Conservation (phyloP, 2,113 vertebrate genomes). For the Rhadina sibilatrix region DNA sequence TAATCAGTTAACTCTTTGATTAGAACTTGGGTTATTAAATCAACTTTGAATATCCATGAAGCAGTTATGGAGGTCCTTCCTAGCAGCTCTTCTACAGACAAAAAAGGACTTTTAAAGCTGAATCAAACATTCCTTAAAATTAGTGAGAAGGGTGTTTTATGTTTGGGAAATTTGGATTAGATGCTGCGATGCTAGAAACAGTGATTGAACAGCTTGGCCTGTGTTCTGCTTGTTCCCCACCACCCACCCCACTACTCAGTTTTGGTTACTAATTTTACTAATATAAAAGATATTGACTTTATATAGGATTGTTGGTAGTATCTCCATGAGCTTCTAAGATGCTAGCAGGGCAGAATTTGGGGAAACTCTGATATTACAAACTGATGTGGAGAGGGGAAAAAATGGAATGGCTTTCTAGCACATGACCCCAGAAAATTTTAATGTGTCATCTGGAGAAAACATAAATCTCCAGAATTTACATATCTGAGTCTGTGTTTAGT, state of each 20-base stretch:
- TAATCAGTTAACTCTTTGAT: not conserved
- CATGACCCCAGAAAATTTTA: not conserved
- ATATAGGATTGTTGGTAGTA: not conserved
- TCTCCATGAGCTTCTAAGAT: not conserved
- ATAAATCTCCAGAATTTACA: not conserved
- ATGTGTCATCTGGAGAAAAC: not conserved
- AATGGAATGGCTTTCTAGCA: not conserved
- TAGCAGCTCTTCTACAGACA: not conserved
- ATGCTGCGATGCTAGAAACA: not conserved
- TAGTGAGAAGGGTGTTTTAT: not conserved
- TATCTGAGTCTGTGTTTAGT: not conserved
- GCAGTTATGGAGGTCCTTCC: not conserved
- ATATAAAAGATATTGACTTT: not conserved
- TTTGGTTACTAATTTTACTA: not conserved
- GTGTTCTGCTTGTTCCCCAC: not conserved
- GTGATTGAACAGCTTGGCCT: not conserved
- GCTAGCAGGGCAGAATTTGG: not conserved
- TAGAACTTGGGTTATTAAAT: not conserved
- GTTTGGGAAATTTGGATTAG: not conserved
- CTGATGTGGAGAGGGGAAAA: not conserved
- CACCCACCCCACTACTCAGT: not conserved
- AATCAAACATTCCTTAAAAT: not conserved
- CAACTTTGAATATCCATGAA: not conserved
- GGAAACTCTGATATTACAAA: not conserved
- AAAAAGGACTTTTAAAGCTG: not conserved